phyloP scores from a whole-genome alignment of 1,140 invertebrate genomes.

The Drosophila saltans region DNA sequence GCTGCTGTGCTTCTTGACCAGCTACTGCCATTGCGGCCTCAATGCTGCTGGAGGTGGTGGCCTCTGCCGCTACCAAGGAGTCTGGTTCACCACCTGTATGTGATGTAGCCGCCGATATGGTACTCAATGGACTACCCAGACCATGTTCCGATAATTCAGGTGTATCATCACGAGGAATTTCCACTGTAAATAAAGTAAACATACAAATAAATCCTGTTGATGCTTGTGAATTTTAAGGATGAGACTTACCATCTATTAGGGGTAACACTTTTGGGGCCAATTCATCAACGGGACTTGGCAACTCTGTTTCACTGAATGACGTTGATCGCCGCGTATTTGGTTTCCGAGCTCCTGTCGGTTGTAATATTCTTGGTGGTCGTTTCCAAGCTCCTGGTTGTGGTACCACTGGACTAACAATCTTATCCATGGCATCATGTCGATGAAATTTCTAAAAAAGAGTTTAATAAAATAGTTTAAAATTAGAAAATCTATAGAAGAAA shows the following conservation, averaged over 20 bases:
- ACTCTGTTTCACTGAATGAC: constrained; percentile 77
- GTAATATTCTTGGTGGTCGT: constrained; percentile 77
- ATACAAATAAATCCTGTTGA: too few relatives aligned
- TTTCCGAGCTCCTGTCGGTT: constrained; percentile 74
- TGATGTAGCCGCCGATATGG: constrained; percentile 72
- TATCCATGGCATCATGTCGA: constrained; percentile 89
- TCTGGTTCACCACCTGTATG: constrained; percentile 70
- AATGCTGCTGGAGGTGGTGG: background rate
- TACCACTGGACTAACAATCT: constrained; percentile 96
- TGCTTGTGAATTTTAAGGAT: too few relatives aligned
- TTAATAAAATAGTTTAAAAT: background rate
- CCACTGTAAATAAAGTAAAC: constrained; percentile 36
- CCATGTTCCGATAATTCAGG: constrained; percentile 69
- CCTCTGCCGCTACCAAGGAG: constrained; percentile 28
- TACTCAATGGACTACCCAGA: constrained; percentile 71
- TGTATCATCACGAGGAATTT: constrained; percentile 73
- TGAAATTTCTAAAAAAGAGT: constrained; percentile 84
- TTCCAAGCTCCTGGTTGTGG: constrained; percentile 93
- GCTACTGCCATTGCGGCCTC: background rate
- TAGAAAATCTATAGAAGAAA: background rate
- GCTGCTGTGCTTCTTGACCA: background rate
- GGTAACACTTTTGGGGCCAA: constrained; percentile 37
- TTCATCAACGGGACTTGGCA: constrained; percentile 74
- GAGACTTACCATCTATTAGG: constrained; percentile 59
- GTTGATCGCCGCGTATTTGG: constrained; percentile 71